Evolutionary conservation across 2,113 vertebrate genomes (phyloP), one percentile per base, ranked within the genome.

Genomic region (Tetrax tetrax): DNA sequence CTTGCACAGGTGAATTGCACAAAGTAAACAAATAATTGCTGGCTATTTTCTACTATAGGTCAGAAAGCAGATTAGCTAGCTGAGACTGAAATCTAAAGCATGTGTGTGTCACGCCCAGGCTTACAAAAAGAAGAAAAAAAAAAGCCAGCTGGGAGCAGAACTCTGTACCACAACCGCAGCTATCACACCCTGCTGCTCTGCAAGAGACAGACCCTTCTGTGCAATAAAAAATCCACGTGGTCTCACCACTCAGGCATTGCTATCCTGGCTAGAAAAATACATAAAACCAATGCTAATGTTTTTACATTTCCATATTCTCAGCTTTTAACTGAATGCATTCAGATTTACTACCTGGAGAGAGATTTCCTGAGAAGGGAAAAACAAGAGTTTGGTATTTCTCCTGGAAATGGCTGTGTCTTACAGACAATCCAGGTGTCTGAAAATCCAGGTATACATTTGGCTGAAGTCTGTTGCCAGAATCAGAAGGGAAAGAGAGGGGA

Each of bases 21-120:
- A 17, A 81, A 71, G 81, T 51, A 88, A 96, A 91, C 71, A 86
- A 89, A 83, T 74, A 83, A 96, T 89, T 78, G 84, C 84, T 69
- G 75, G 72, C 54, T 91, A 59, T 79, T 91, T 89, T 65, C 56
- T 92, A 28, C 91, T 31, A 12, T 56, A 76, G 95, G 91, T 94
- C 86, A 92, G 56, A 53, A 70, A 90, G 65, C 53, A 90, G 84
- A 75, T 89, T 45, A 91, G 66, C 16, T 47, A 54, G 9, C 50
- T 33, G 87, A 83, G n/a, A 25, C 8, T 15, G 61, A 92, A 61
- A 92, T 83, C 64, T 74, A 47, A 87, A 87, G 60, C 14, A 2
- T 0, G 9, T 20, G 37, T 3, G 6, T 57, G 64, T 45, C 4
- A 3, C 53, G 74, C n/a, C 63, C 54, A 31, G 77, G 59, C 10